Evolutionary conservation across 2,888 invertebrate species (phyloP).

Genomic region (Himalopsyche japonica): DNA sequence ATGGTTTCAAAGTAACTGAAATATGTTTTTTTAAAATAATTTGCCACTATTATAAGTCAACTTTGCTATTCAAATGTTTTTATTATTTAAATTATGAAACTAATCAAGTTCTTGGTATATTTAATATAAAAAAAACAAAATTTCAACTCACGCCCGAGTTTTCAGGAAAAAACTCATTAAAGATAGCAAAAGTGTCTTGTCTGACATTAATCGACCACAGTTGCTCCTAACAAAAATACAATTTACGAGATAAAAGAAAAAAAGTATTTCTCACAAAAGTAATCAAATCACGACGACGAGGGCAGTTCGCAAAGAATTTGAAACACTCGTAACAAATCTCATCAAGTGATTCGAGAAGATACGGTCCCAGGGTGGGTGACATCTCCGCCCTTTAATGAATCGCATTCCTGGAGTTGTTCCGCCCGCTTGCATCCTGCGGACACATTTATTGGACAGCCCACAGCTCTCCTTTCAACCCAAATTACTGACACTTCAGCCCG

Average conservation of each 20-base stretch:
- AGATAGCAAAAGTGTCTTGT: neutral
- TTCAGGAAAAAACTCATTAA: neutral
- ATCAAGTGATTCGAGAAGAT: neutral
- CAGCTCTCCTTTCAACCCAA: slow-evolving; percentile 1
- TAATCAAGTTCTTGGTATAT: neutral
- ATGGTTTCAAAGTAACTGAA: too few species aligned
- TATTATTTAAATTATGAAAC: neutral
- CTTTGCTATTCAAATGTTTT: too few species aligned
- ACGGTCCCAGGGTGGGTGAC: slow-evolving; percentile 10
- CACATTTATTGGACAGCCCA: slow-evolving; percentile 1
- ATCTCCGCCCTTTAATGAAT: slow-evolving; percentile 22
- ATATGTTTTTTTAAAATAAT: too few species aligned
- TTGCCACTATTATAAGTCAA: too few species aligned
- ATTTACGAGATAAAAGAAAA: slow-evolving; percentile 1
- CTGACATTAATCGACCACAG: neutral
- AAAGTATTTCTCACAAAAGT: neutral
- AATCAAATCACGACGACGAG: neutral
- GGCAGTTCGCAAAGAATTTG: slow-evolving; percentile 1
- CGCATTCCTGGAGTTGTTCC: slow-evolving; percentile 13
- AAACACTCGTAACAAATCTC: slow-evolving; percentile 1
- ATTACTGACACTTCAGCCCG: slow-evolving; percentile 1
- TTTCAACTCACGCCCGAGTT: neutral
- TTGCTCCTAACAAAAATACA: neutral
- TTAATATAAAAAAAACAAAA: neutral
- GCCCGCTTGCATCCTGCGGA: neutral